A percentile compares a stretch with the other conserved stretches of the same genome.
Conservation (phyloP, 1,140 invertebrate genomes). For the Hydropsyche tenuis region DNA sequence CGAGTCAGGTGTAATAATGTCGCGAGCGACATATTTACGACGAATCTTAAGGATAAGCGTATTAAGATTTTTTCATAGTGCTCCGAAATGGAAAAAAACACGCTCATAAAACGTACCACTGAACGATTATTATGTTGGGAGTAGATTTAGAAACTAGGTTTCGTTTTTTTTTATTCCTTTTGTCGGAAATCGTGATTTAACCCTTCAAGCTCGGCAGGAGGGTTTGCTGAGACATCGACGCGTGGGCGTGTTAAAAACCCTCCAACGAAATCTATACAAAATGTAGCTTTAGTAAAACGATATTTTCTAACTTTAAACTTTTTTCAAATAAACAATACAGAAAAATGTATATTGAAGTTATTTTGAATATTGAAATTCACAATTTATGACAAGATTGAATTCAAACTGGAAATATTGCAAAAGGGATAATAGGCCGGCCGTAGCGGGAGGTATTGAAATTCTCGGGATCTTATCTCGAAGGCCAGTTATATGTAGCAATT, state of each 20-base stretch:
- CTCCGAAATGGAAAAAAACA: background rate
- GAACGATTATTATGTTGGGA: too few relatives aligned
- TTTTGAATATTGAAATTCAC: too few relatives aligned
- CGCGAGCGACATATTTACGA: constrained; percentile 39
- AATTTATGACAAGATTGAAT: too few relatives aligned
- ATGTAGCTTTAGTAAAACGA: too few relatives aligned
- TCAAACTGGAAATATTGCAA: too few relatives aligned
- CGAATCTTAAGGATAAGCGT: constrained; percentile 20
- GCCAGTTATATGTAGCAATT: constrained; percentile 1
- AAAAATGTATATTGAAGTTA: too few relatives aligned
- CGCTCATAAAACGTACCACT: background rate
- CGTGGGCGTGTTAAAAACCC: constrained; percentile 21
- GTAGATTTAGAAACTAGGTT: too few relatives aligned
- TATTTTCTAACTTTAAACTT: too few relatives aligned
- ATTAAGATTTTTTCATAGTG: constrained; percentile 4
- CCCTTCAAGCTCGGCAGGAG: constrained; percentile 3
- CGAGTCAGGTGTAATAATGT: constrained; percentile 14
- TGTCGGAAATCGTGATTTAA: background rate
- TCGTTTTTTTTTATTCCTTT: too few relatives aligned
- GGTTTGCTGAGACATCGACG: constrained; percentile 21
- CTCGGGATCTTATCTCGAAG: background rate
- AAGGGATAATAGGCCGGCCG: too few relatives aligned
- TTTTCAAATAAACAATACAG: too few relatives aligned
- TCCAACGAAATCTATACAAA: background rate
- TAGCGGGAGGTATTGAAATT: background rate